A percentile compares a stretch with the other conserved stretches of the same genome.
phyloP scores from a whole-genome alignment of 1,140 invertebrate species.

The Platorchestia sp. region DNA sequence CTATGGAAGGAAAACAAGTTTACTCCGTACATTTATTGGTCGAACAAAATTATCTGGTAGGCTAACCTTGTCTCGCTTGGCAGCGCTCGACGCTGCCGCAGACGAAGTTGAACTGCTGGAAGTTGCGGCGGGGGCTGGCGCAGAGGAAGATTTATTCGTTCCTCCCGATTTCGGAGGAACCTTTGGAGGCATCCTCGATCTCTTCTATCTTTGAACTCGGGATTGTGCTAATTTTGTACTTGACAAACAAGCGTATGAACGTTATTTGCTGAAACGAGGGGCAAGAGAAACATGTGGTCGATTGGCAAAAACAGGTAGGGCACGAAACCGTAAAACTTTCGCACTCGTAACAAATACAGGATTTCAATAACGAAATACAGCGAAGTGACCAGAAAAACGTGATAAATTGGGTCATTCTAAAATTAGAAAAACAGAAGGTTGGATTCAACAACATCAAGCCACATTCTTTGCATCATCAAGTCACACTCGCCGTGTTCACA shows the following conservation, averaged over 20 bases:
- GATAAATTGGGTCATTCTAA: too few relatives aligned
- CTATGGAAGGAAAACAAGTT: too few relatives aligned
- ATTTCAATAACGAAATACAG: background rate
- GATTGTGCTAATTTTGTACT: background rate
- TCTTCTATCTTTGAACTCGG: background rate
- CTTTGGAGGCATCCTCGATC: slow-evolving; percentile 12
- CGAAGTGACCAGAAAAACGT: too few relatives aligned
- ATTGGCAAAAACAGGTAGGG: background rate
- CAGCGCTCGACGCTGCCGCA: background rate
- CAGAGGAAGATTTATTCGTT: background rate
- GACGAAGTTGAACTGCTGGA: background rate
- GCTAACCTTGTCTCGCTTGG: background rate
- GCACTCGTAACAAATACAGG: background rate
- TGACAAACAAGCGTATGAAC: background rate
- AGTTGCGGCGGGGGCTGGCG: background rate
- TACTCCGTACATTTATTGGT: background rate
- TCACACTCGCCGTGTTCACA: background rate
- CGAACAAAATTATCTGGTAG: background rate
- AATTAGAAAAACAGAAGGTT: too few relatives aligned
- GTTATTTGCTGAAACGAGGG: background rate
- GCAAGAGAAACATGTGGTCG: background rate
- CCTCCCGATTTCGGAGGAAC: slow-evolving; percentile 13
- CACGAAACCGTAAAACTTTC: background rate
- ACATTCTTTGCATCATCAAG: background rate
- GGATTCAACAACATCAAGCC: background rate